These are phyloP conservation scores for Odontamblyopus rebecca DNA, from an alignment of 2,797 vertebrate genomes.

Conservation along the genomic window DNA sequence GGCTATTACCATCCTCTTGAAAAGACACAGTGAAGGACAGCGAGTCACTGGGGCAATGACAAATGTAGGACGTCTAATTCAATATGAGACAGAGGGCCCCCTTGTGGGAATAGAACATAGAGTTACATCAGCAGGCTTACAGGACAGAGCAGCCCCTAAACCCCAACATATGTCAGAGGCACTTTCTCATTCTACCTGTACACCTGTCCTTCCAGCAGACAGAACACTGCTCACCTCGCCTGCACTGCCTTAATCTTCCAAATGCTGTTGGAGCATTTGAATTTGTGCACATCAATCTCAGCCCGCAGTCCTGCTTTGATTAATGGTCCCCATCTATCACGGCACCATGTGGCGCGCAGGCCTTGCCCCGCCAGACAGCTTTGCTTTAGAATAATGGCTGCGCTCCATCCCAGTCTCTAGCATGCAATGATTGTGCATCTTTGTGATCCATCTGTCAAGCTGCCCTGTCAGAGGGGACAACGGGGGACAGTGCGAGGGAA, in stretches of 20 bases:
- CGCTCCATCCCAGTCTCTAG: constrained; percentile 66
- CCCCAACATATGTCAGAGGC: constrained; percentile 19
- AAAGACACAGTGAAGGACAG: constrained; percentile 31
- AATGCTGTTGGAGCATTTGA: constrained; percentile 81
- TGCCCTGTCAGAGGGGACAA: constrained; percentile 67
- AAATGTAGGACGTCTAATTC: constrained; percentile 52
- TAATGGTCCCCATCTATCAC: constrained; percentile 81
- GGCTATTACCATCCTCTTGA: constrained; percentile 21
- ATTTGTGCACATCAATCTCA: constrained; percentile 81
- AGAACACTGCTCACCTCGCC: constrained; percentile 70
- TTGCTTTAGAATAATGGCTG: constrained; percentile 81
- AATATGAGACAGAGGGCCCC: constrained; percentile 25
- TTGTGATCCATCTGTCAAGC: constrained; percentile 72
- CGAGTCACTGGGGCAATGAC: constrained; percentile 52
- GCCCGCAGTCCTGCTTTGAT: constrained; percentile 71
- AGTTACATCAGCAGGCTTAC: constrained; percentile 24
- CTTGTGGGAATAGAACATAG: constrained; percentile 34
- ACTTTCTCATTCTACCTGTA: constrained; percentile 11
- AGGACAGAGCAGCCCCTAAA: constrained; percentile 20
- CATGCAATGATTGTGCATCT: constrained; percentile 76
- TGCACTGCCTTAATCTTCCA: constrained; percentile 78
- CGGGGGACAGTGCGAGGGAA: constrained; percentile 57
- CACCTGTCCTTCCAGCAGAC: constrained; percentile 46
- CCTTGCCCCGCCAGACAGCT: constrained; percentile 74
- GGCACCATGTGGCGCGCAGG: constrained; percentile 66